A percentile compares a stretch with the other conserved stretches of the same genome.
These are phyloP conservation scores for Daboia siamensis DNA, from an alignment of 2,113 vertebrate species.

Conservation along the genomic window DNA sequence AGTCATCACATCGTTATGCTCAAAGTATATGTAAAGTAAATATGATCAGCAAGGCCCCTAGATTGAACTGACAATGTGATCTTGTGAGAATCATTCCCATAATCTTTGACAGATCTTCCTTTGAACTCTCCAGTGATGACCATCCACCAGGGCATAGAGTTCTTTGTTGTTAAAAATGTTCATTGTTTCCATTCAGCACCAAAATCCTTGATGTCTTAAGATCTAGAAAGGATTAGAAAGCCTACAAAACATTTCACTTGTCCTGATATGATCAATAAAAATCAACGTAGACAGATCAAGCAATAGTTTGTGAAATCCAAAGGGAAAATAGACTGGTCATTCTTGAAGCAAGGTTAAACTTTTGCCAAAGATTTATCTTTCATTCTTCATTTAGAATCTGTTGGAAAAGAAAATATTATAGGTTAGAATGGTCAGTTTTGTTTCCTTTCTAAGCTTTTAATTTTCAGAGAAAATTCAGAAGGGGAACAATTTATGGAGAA, in stretches of 20 bases:
- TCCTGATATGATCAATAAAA: slow-evolving; percentile 25
- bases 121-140: background rate
- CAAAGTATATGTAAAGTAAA: background rate
- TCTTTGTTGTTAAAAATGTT: background rate
- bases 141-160: background rate
- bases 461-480: background rate
- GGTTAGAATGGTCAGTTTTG: slow-evolving; percentile 28
- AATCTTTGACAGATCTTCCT: background rate
- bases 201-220: rapidly evolving
- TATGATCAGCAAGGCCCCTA: background rate
- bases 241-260: background rate
- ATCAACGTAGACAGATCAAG: background rate
- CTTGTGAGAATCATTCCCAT: background rate
- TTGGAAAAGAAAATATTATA: background rate
- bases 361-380: background rate
- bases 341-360: rapidly evolving
- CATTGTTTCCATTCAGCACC: background rate
- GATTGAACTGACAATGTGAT: background rate
- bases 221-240: slow-evolving; percentile 8
- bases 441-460: background rate
- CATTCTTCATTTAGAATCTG: slow-evolving; percentile 26
- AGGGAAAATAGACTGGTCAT: background rate
- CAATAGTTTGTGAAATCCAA: background rate
- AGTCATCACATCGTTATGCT: rapidly evolving
- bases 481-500: background rate